Evolutionary conservation across 2,888 invertebrate genomes (phyloP).

Genomic region (Sinotaia quadrata): DNA sequence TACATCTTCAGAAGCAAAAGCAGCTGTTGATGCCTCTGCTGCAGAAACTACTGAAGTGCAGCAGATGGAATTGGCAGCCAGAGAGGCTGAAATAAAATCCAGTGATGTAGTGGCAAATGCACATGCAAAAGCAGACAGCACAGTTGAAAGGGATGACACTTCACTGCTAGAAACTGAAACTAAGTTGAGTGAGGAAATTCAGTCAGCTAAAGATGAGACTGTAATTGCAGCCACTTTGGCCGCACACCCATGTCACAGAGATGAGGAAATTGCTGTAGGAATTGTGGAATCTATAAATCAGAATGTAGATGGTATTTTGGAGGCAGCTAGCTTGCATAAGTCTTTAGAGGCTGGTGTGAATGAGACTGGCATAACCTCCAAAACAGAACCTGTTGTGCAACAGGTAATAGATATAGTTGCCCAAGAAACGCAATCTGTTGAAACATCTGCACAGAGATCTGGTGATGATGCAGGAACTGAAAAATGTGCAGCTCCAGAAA

Average conservation of each 20-base stretch:
- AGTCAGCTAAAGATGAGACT: conserved; percentile 19
- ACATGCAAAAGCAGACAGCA: not conserved
- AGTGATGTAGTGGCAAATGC: conserved; percentile 1
- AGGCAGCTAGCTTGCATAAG: conserved; percentile 13
- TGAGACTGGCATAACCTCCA: no score
- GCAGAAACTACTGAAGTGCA: not conserved
- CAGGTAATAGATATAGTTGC: no score
- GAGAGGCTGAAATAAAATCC: not conserved
- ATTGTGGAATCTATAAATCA: not conserved
- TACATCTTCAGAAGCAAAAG: not conserved
- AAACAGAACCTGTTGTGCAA: no score
- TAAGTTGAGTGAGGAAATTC: no score
- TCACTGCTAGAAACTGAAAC: conserved; percentile 5
- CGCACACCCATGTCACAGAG: not conserved
- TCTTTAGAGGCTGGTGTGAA: no score
- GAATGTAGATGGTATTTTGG: not conserved
- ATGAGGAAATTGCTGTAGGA: no score
- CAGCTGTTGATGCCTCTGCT: not conserved
- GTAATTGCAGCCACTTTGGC: not conserved
- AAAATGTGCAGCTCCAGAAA: conserved; percentile 16
- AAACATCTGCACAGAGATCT: no score
- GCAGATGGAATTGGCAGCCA: conserved; percentile 4
- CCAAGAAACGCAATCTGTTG: no score
- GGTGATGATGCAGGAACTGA: not conserved
- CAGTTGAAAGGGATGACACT: not conserved